These are phyloP conservation scores for Calidris pygmaea DNA, from an alignment of 2,113 vertebrate species.

Conservation along the genomic window DNA sequence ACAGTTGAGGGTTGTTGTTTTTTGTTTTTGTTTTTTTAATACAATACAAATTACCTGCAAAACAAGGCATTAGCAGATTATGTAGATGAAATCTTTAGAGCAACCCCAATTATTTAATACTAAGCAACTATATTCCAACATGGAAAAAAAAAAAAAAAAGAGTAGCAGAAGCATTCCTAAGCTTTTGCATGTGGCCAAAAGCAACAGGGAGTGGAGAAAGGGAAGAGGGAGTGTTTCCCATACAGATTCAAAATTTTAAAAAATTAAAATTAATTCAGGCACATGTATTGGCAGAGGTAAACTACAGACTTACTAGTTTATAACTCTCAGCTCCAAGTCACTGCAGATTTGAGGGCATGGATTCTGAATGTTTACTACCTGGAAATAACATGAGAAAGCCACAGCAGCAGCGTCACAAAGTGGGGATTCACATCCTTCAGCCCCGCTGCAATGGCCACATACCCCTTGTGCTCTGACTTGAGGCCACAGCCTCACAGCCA, in stretches of 20 bases:
- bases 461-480: not conserved
- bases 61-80: not conserved
- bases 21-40: not conserved
- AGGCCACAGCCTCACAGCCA: fast-evolving
- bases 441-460: fast-evolving
- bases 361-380: not conserved
- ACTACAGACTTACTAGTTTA: not conserved
- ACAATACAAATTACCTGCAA: not conserved
- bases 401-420: fast-evolving
- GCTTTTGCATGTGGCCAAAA: not conserved
- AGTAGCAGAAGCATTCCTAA: not conserved
- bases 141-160: not conserved
- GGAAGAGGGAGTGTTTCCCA: not conserved
- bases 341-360: not conserved
- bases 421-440: not conserved
- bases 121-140: not conserved
- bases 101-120: not conserved
- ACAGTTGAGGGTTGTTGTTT: not conserved
- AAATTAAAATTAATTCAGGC: not conserved
- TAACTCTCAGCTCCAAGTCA: not conserved
- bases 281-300: not conserved
- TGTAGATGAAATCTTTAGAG: not conserved
- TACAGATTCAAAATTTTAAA: fast-evolving
- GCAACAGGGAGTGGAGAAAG: fast-evolving
- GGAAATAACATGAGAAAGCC: not conserved